Conservation (phyloP, 2,797 vertebrate species). For the Gobio occitaniae region DNA sequence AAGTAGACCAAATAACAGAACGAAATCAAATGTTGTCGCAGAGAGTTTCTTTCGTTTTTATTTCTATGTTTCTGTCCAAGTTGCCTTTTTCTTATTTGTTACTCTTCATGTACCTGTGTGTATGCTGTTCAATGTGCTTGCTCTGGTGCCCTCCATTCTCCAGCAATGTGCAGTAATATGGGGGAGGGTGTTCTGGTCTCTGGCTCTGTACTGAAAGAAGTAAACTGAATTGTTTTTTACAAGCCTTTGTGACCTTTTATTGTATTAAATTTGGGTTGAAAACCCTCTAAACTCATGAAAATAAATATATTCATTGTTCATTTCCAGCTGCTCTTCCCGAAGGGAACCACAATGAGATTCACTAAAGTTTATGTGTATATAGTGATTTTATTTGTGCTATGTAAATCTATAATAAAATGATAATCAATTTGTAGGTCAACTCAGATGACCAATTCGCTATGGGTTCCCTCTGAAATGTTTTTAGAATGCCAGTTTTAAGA, state of each 20-base stretch:
- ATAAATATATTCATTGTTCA: not conserved
- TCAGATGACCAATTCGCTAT: not conserved
- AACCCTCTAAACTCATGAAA: constrained; percentile 29
- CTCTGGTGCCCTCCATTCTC: constrained; percentile 77
- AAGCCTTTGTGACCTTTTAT: constrained; percentile 49
- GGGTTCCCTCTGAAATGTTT: not conserved
- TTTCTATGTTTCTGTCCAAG: constrained; percentile 74
- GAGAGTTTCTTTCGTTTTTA: constrained; percentile 69
- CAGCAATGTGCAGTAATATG: constrained; percentile 67
- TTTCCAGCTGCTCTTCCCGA: not conserved
- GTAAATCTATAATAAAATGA: not conserved
- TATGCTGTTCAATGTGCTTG: constrained; percentile 80
- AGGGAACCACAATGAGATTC: not conserved
- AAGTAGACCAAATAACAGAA: constrained; percentile 83
- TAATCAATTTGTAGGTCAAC: not conserved
- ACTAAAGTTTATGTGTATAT: not conserved
- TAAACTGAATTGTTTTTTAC: constrained; percentile 55
- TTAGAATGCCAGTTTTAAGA: not conserved
- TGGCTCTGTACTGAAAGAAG: constrained; percentile 58
- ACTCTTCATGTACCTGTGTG: constrained; percentile 77
- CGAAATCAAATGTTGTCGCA: constrained; percentile 70
- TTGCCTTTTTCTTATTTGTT: constrained; percentile 79
- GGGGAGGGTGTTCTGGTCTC: constrained; percentile 56
- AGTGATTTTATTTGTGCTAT: not conserved
- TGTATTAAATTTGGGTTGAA: constrained; percentile 54